Evolutionary conservation across 2,797 vertebrate species (phyloP), one percentile per base, ranked within the genome.

Genomic region (Melanogrammus aeglefinus): DNA sequence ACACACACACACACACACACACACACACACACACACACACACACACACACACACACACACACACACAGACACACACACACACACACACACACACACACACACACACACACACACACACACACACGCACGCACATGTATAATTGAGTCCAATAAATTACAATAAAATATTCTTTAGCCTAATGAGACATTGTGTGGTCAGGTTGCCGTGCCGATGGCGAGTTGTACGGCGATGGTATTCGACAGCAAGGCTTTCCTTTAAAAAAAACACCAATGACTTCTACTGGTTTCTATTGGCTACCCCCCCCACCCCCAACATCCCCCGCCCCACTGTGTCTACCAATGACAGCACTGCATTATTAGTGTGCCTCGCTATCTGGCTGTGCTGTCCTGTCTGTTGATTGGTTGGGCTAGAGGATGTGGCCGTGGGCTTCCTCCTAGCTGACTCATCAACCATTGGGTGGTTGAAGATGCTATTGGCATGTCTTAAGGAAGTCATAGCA

Each of bases 131-230:
- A 66, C 57, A 66, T 5, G 10, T 10, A 27, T 6, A 38, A 78
- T 89, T 91, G 88, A 88, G 85, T 84, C 78, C 76, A 76, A 77
- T 90, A 88, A 94, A 80, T 92, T 91, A 91, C 90, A 94, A 89
- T 85, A 87, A 88, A 90, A 91, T 94, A 91, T 82, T 91, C 92
- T 94, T 94, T 92, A 89, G 89, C 87, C 81, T 91, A 92, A 92
- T 91, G 88, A 93, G 89, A 88, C 79, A 86, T 82, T 88, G 88
- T 88, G 86, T 93, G 80, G 83, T 93, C 91, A 94, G 81, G 86
- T 92, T 95, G 93, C 78, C 77, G 13, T 35, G 70, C 6, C 70
- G 13, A 2, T 31, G 31, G 29, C 18, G 70, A 31, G 33, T 31
- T 9, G 16, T 33, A 8, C 7, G 70, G 70, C 70, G 10, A 7